Base-by-base conservation (phyloP, 1,140 invertebrate species). In the Drosophila baimaii region DNA sequence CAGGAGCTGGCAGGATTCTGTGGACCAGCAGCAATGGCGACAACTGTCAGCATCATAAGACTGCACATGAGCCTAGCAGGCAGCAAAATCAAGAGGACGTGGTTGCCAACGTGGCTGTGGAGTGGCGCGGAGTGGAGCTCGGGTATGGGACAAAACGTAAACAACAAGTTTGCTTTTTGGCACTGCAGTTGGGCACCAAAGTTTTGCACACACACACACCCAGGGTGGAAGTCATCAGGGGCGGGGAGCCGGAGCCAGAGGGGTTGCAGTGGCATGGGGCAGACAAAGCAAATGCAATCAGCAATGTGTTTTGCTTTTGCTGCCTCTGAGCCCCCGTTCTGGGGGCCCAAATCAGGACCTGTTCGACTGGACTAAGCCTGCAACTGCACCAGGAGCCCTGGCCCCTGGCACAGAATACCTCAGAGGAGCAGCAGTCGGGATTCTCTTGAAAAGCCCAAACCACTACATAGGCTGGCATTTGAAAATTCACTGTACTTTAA, bases 41-140 rank as follows among this genome's bases (percentile, higher is more conserved):
- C 79, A 88, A 86, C 83, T 77, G 84, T 73, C 84, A 88, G 72
- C 80, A 57, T 82, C 82, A 82, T 77, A 86, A 85, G 82, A 85
- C 77, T 85, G 73, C 77, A 73, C 71, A 80, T 62, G 57, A 57
- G 52, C 71, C 71, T 73, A 72, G 65, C 74, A 71, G 65, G 41
- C 59, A 61, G 37, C 39, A 46, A 58, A 62, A 74, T 37, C 52
- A 59, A 25, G 55, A 47, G 58, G 31, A 23, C 15, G 27, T 13
- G 52, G 12, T 31, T 9, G 17, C 13, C 25, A n/a, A 31, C 33
- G n/a, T 12, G 44, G 13, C 13, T 6, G 31, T 35, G 47, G 51
- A 8, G 39, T 13, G 62, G 9, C 23, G 6, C 17, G 44, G 25
- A 51, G 41, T 35, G 21, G 49, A 15, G 51, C n/a, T 33, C 41